These are phyloP conservation scores for Sebastes goodei DNA, from an alignment of 2,797 vertebrate genomes.

Conservation along the genomic window DNA sequence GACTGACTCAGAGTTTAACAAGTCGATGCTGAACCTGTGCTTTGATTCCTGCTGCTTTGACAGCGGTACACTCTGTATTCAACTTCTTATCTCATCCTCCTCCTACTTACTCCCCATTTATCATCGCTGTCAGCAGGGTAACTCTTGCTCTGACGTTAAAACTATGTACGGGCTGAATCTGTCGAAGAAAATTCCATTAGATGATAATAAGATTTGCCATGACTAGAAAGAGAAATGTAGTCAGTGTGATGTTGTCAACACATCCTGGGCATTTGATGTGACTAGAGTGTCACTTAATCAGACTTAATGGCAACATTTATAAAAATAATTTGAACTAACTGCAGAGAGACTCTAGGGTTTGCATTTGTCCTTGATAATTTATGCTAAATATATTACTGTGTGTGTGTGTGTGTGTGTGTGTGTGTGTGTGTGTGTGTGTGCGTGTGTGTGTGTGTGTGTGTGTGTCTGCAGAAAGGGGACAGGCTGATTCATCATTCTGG, in stretches of 20 bases:
- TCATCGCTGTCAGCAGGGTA: conserved; percentile 18
- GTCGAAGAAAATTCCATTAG: background rate
- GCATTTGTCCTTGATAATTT: background rate
- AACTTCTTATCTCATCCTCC: conserved; percentile 11
- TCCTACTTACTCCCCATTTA: conserved; percentile 3
- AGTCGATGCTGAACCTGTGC: conserved; percentile 5
- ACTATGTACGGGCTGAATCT: background rate
- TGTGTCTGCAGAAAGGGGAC: conserved; percentile 24
- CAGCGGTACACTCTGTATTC: background rate
- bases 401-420: background rate
- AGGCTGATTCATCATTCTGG: conserved; percentile 57
- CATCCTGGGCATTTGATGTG: background rate
- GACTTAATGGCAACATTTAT: background rate
- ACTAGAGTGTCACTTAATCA: background rate
- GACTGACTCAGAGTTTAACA: background rate
- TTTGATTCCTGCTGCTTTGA: conserved; percentile 1
- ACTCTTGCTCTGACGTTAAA: background rate
- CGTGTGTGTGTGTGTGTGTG: background rate
- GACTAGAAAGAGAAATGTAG: background rate
- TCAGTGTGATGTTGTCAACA: background rate
- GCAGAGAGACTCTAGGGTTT: background rate
- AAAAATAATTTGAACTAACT: background rate
- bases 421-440: background rate
- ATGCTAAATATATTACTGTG: background rate
- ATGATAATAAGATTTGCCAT: background rate